Percentiles rank a stretch among this genome's conserved stretches.
These are phyloP conservation scores for Drosophila miranda DNA, from an alignment of 1,140 invertebrate species.

Conservation along the genomic window DNA sequence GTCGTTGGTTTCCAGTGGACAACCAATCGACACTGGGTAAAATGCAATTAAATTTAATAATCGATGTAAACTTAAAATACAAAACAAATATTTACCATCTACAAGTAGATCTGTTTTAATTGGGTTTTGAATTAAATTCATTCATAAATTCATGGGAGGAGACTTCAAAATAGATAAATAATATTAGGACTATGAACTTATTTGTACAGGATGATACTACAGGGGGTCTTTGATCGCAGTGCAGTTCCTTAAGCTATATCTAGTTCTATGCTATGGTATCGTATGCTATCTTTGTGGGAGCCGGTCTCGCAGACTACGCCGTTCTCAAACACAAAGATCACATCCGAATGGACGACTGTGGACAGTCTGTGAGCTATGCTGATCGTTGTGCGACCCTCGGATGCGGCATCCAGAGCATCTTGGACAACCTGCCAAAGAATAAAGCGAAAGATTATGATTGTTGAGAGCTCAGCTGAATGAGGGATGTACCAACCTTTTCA, in stretches of 20 bases:
- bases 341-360: conserved; percentile 87
- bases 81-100: conserved; percentile 48
- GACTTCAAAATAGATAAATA: conserved; percentile 31
- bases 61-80: conserved; percentile 72
- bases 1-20: conserved; percentile 69
- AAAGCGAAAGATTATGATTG: neutral
- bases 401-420: conserved; percentile 87
- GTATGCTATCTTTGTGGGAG: conserved; percentile 85
- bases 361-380: conserved; percentile 90
- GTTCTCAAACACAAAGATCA: conserved; percentile 86
- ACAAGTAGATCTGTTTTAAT: conserved; percentile 18
- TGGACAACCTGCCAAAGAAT: conserved; percentile 85
- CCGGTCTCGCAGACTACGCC: conserved; percentile 88
- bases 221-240: conserved; percentile 53
- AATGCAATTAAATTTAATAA: conserved; percentile 70
- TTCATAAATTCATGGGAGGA: conserved; percentile 24
- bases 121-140: neutral
- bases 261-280: conserved; percentile 1
- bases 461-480: too few relatives aligned
- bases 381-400: conserved; percentile 88
- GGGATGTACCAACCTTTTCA: conserved; percentile 84
- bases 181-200: conserved; percentile 21
- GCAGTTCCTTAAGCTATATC: conserved; percentile 43
- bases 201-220: conserved; percentile 22
- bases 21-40: conserved; percentile 70